Evolutionary conservation across 2,888 invertebrate species (phyloP).

Genomic region (Heliconius ismenius): DNA sequence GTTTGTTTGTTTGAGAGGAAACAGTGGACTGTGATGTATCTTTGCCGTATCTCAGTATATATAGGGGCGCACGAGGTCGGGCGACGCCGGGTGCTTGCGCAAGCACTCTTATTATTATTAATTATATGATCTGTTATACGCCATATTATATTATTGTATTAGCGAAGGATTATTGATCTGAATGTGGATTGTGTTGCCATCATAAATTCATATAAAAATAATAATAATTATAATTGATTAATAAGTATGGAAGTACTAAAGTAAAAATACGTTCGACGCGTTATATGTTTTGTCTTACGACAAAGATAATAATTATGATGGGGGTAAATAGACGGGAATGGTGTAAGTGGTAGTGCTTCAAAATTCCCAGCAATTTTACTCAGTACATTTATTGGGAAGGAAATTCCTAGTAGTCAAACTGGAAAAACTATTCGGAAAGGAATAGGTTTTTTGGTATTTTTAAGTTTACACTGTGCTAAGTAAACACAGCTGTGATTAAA

Average conservation of each 20-base stretch:
- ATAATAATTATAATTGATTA: not conserved
- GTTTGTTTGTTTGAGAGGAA: constrained; percentile 37
- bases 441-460: no score
- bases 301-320: no score
- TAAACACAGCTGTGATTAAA: not conserved
- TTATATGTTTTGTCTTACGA: not conserved
- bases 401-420: no score
- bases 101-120: constrained; percentile 45
- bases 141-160: constrained; percentile 19
- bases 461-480: no score
- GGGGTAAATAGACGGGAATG: no score
- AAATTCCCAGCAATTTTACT: no score
- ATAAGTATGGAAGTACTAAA: not conserved
- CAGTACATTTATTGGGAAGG: no score
- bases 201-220: not conserved
- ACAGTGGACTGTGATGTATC: constrained; percentile 42
- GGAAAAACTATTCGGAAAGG: no score
- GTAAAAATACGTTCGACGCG: not conserved
- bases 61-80: constrained; percentile 38
- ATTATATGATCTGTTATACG: constrained; percentile 29
- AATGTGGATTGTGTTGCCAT: not conserved
- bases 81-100: constrained; percentile 41
- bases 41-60: constrained; percentile 36
- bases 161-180: constrained; percentile 1
- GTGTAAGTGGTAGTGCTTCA: no score